Evolutionary conservation across 2,113 vertebrate species (phyloP), one percentile per base, ranked within the genome.

Genomic region (Cygnus buccinator): DNA sequence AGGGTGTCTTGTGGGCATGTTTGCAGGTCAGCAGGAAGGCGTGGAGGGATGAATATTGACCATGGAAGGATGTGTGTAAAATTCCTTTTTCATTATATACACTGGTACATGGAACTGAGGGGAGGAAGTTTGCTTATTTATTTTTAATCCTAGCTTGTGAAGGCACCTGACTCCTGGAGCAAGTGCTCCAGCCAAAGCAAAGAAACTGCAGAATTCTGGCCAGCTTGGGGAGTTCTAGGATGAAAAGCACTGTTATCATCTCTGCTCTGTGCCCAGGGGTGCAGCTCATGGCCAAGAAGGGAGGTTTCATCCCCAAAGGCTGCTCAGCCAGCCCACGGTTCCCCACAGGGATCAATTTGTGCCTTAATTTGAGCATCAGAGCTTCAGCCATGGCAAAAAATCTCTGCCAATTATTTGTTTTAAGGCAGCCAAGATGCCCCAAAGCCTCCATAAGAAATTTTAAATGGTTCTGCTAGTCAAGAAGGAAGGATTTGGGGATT

Each of bases 271-370:
- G 39, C 74, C 19, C 44, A 9, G 54, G 12, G 13, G 6, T n/a
- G 9, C 10, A 41, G 16, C 4, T 0, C 4, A 1, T 15, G 33
- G 29, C 14, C 39, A 57, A 15, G 4, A 12, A 6, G 17, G 17
- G 44, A 74, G 18, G 11, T 48, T 74, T 43, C 39, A n/a, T 7
- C 41, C 65, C 58, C 74, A 48, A 15, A 87, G 22, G 21, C 50
- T 23, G 26, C 68, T 76, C 66, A 68, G 70, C 23, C 66, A 68
- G 70, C 23, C 33, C 44, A 5, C 9, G 19, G n/a, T 2, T 68
- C 25, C 59, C 41, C 55, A 43, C 13, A 16, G 19, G 21, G 23
- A 52, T 9, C n/a, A 10, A 41, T 41, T 63, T 13, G 74, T 19
- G 43, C 48, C 29, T 0, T 21, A 0, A 5, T 10, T 2, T 13